A percentile compares a stretch with the other conserved stretches of the same genome.
Evolutionary conservation across 2,113 vertebrate genomes (phyloP).

Genomic region (Gavialis gangeticus): DNA sequence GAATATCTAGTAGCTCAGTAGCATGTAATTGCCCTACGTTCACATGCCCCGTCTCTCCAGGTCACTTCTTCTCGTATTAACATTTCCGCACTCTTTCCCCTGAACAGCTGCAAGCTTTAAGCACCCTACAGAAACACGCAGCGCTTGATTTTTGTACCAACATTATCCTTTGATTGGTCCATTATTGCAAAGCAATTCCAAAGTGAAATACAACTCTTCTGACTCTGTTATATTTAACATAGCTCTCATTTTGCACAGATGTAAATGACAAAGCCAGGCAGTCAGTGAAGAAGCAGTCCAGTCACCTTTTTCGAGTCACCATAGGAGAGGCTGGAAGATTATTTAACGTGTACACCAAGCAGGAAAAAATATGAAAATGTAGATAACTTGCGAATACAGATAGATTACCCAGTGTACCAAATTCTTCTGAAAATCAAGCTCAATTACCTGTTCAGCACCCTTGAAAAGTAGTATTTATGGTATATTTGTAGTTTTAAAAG

Average conservation of each 20-base stretch:
- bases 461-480: neutral
- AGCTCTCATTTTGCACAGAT: neutral
- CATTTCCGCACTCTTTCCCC: neutral
- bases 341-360: neutral
- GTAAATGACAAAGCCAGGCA: neutral
- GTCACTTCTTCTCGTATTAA: neutral
- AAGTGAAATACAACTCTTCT: neutral
- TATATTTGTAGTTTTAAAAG: neutral
- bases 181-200: neutral
- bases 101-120: neutral
- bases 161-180: neutral
- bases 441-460: neutral
- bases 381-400: neutral
- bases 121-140: neutral
- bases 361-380: neutral
- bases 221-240: accelerated
- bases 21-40: too few species aligned
- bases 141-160: neutral
- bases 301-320: neutral
- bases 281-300: neutral
- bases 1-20: neutral
- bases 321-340: neutral
- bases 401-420: neutral
- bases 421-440: neutral
- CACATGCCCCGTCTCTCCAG: accelerated